phyloP scores from a whole-genome alignment of 1,140 invertebrate species.

The Cydia splendana region DNA sequence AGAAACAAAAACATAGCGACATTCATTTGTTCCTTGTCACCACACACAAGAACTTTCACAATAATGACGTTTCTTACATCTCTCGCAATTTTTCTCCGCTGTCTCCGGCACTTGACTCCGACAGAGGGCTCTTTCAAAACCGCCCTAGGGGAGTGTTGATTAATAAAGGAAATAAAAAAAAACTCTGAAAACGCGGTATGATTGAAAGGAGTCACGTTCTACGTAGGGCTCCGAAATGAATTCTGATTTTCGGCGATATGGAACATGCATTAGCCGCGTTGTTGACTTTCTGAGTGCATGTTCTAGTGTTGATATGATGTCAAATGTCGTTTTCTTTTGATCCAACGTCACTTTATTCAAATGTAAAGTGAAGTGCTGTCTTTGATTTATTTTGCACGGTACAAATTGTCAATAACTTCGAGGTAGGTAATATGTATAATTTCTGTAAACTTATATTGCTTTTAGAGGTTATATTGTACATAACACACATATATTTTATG shows the following conservation, averaged over 20 bases:
- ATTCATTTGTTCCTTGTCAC: slow-evolving; percentile 48
- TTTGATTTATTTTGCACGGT: too few species aligned
- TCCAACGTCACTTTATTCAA: not conserved
- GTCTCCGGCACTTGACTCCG: slow-evolving; percentile 56
- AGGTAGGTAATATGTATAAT: too few species aligned
- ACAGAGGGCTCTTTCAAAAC: slow-evolving; percentile 61
- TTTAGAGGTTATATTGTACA: too few species aligned
- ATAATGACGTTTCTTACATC: slow-evolving; percentile 35
- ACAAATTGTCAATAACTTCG: too few species aligned
- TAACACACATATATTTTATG: too few species aligned
- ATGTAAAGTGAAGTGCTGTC: too few species aligned
- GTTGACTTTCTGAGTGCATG: slow-evolving; percentile 25
- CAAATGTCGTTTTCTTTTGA: slow-evolving; percentile 7
- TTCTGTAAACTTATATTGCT: too few species aligned
- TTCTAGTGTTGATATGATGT: slow-evolving; percentile 13
- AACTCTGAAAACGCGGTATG: slow-evolving; percentile 42
- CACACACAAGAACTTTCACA: slow-evolving; percentile 34
- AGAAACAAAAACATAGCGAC: slow-evolving; percentile 35
- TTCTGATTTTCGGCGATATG: slow-evolving; percentile 30
- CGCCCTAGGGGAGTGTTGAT: slow-evolving; percentile 61
- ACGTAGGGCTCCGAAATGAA: slow-evolving; percentile 31
- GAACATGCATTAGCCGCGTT: slow-evolving; percentile 13
- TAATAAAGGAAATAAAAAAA: slow-evolving; percentile 72
- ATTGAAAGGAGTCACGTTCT: slow-evolving; percentile 62
- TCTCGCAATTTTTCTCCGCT: slow-evolving; percentile 63